Conservation (phyloP, 2,113 vertebrate species). For the Peucedramus taeniatus region DNA sequence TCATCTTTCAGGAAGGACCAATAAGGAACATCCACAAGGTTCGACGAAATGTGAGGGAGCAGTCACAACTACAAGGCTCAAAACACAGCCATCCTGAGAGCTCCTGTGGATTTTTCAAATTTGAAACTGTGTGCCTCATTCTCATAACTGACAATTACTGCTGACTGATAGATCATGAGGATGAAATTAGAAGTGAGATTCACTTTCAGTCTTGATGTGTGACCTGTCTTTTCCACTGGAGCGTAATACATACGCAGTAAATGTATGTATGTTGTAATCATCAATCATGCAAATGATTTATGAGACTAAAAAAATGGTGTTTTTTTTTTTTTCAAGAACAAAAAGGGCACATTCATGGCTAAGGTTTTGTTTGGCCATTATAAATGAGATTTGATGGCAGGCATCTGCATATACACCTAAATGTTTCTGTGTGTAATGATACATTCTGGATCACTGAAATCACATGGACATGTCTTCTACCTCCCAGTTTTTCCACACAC, state of each 20-base stretch:
- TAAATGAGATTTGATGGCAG: background rate
- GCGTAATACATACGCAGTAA: background rate
- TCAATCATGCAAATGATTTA: background rate
- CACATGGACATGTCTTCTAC: background rate
- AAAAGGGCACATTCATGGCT: background rate
- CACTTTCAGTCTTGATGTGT: background rate
- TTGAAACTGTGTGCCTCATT: background rate
- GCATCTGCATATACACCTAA: background rate
- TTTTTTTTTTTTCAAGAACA: background rate
- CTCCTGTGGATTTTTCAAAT: background rate
- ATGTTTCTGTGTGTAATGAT: background rate
- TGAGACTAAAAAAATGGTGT: background rate
- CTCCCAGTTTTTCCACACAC: background rate
- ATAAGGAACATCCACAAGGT: background rate
- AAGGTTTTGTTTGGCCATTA: background rate
- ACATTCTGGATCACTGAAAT: background rate
- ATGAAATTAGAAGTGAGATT: background rate
- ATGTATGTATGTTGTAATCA: background rate
- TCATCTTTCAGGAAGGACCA: background rate
- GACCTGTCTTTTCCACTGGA: background rate
- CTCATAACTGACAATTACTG: background rate
- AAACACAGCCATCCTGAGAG: background rate
- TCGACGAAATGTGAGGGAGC: background rate
- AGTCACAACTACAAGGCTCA: background rate
- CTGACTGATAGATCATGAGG: background rate